Conservation (phyloP, 1,140 invertebrate genomes). For the Aphidius ervi region DNA sequence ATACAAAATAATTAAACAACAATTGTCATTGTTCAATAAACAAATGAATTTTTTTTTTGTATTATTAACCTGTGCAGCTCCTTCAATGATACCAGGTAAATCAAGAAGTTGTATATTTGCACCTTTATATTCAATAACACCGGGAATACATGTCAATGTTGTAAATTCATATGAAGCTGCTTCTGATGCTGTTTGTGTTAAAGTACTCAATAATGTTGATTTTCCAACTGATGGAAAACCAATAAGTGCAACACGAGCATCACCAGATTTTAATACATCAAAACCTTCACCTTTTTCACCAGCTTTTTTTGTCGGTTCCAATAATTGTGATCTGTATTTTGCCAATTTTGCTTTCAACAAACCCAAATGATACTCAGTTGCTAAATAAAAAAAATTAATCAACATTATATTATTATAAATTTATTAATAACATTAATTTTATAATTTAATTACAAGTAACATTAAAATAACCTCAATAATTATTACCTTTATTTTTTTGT, state of each 20-base stretch:
- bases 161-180: conserved; percentile 98
- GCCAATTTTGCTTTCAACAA: conserved; percentile 97
- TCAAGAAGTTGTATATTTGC: conserved; percentile 98
- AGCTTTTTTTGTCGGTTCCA: conserved; percentile 92
- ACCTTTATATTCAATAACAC: conserved; percentile 96
- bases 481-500: conserved; percentile 97
- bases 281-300: conserved; percentile 97
- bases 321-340: conserved; percentile 91
- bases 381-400: conserved; percentile 56
- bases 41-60: neutral
- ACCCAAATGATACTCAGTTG: conserved; percentile 98
- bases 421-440: neutral
- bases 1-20: neutral
- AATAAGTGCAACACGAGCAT: conserved; percentile 96
- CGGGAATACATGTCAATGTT: conserved; percentile 98
- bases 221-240: conserved; percentile 97
- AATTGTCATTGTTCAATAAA: neutral
- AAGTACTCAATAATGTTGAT: conserved; percentile 88
- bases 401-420: conserved; percentile 14
- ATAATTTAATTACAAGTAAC: neutral
- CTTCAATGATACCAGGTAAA: conserved; percentile 96
- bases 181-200: conserved; percentile 94
- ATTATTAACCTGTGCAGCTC: conserved; percentile 72
- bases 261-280: conserved; percentile 98
- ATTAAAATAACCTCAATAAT: conserved; percentile 13